Evolutionary conservation across 2,797 vertebrate species (phyloP), one percentile per base, ranked within the genome.

Genomic region (Nannoperca obscura): DNA sequence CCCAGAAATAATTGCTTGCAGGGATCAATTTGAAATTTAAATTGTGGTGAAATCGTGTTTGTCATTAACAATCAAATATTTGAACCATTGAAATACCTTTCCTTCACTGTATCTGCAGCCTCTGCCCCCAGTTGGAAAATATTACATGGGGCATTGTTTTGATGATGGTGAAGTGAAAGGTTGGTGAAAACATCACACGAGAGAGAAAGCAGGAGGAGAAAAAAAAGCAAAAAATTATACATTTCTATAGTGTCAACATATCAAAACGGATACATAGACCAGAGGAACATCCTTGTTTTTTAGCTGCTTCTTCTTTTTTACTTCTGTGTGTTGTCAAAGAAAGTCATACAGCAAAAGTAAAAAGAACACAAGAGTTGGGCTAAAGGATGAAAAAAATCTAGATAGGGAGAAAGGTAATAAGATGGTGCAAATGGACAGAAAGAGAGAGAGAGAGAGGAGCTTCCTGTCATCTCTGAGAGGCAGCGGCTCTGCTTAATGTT

Each of bases 41-140:
- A 95, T 95, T 82, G 80, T 83, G 87, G 82, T 71, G 92, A 94
- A 95, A 91, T 84, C 77, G 85, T 95, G 92, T 95, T 95, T 95
- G 94, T 95, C 95, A 94, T 95, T 94, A 94, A 84, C 90, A 94
- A 95, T 95, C 93, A 95, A 95, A 96, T 95, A 94, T 96, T 95
- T 94, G 92, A 94, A 94, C 90, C 88, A 20, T 58, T 82, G 90
- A 86, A 95, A 93, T 92, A 93, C 89, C 87, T 94, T 90, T 34
- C 66, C 80, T 67, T 59, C 63, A 74, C 44, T 67, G 71, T 66
- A 74, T 81, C 80, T 65, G 80, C 70, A 46, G 69, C 80, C 61
- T 52, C 24, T 79, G 73, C 69, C 70, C 78, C 27, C 15, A 40
- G 81, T 84, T 71, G 59, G 50, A 71, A 72, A 76, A 44, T 57